phyloP scores from a whole-genome alignment of 2,888 invertebrate species.

The Acheta domesticus region DNA sequence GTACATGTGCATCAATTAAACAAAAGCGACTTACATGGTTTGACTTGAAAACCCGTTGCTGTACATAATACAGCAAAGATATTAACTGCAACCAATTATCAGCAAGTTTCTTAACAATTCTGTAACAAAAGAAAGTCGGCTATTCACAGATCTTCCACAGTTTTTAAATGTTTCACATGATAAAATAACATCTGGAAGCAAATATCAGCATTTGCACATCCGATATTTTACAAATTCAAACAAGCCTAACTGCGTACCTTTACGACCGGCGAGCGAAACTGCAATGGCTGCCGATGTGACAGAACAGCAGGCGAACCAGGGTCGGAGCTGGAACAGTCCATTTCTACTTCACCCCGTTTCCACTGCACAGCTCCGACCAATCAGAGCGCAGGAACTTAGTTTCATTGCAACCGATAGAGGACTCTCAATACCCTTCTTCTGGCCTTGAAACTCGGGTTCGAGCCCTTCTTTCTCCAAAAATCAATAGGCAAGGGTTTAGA shows the following conservation, averaged over 20 bases:
- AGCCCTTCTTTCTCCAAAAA: too few relatives aligned
- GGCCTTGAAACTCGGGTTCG: neutral
- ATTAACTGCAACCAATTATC: conserved; percentile 20
- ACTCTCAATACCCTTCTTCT: neutral
- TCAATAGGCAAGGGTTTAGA: too few relatives aligned
- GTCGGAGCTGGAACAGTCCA: neutral
- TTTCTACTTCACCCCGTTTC: neutral
- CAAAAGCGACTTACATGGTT: conserved; percentile 44
- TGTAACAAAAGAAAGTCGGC: neutral
- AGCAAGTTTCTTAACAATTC: neutral
- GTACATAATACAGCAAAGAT: conserved; percentile 49
- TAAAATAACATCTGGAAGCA: neutral
- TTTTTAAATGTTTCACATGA: too few relatives aligned
- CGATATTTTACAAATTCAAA: too few relatives aligned
- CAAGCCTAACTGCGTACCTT: conserved; percentile 25
- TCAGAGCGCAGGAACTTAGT: neutral
- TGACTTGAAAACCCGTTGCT: conserved; percentile 51
- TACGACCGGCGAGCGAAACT: conserved; percentile 60
- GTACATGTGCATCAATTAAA: neutral
- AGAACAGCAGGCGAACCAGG: conserved; percentile 11
- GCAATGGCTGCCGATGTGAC: conserved; percentile 49
- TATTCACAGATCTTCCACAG: too few relatives aligned
- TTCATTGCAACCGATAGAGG: conserved; percentile 31
- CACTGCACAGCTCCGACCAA: neutral
- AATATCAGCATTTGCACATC: neutral